phyloP scores from a whole-genome alignment of 2,888 invertebrate genomes.

The Thysanoteuthis rhombus region DNA sequence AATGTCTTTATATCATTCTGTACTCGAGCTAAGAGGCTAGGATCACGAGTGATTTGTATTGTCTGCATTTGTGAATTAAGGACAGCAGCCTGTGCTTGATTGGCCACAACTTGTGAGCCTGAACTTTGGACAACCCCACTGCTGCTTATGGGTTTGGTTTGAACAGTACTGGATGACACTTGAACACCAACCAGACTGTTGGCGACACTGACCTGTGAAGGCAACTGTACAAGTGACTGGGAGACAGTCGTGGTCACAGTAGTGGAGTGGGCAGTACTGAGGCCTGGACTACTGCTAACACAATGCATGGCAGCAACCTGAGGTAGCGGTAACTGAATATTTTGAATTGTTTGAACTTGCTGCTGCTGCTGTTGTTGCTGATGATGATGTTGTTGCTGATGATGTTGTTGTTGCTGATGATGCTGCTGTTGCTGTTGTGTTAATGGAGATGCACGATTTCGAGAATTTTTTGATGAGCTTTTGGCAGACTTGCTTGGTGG shows the following conservation, averaged over 20 bases:
- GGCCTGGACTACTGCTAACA: constrained; percentile 35
- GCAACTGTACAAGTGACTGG: constrained; percentile 42
- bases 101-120: constrained; percentile 26
- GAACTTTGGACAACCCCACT: constrained; percentile 27
- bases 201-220: constrained; percentile 35
- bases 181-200: constrained; percentile 29
- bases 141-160: constrained; percentile 29
- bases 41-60: constrained; percentile 46
- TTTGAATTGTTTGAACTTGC: constrained; percentile 33
- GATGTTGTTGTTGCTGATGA: constrained; percentile 35
- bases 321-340: constrained; percentile 32
- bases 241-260: constrained; percentile 51
- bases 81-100: constrained; percentile 38
- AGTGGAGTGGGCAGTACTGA: constrained; percentile 42
- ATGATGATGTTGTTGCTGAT: constrained; percentile 37
- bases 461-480: constrained; percentile 29
- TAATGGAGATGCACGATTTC: constrained; percentile 31
- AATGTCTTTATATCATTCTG: constrained; percentile 78
- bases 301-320: constrained; percentile 34
- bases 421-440: neutral
- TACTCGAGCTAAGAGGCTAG: constrained; percentile 69
- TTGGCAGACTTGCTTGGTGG: constrained; percentile 23
- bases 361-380: constrained; percentile 40
- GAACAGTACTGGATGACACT: constrained; percentile 31
- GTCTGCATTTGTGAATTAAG: constrained; percentile 42